phyloP scores from a whole-genome alignment of 2,113 vertebrate genomes.

The Spheniscus mendiculus region DNA sequence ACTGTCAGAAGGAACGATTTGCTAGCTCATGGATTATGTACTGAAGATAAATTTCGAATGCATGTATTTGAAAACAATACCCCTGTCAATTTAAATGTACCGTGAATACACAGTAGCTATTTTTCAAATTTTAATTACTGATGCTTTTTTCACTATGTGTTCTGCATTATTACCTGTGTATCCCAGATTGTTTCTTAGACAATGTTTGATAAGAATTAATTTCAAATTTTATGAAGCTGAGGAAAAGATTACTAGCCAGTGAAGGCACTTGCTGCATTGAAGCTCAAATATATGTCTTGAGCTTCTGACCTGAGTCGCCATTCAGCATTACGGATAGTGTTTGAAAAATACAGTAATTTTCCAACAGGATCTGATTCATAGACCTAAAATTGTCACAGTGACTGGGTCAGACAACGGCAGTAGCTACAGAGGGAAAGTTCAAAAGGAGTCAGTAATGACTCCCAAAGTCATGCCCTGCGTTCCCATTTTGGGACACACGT shows the following conservation, averaged over 20 bases:
- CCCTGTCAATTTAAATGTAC: background rate
- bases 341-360: background rate
- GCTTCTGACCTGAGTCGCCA: background rate
- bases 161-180: background rate
- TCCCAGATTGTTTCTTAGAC: background rate
- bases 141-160: background rate
- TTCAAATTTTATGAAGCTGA: background rate
- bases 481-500: background rate
- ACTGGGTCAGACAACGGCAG: background rate
- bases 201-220: background rate
- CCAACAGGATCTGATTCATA: background rate
- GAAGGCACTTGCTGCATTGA: background rate
- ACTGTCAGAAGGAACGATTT: background rate
- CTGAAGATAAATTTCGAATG: background rate
- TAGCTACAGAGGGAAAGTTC: background rate
- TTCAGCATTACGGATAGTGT: background rate
- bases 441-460: background rate
- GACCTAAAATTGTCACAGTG: background rate
- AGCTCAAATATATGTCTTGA: background rate
- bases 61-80: background rate
- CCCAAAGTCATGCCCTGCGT: rapidly evolving
- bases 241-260: background rate
- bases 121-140: background rate
- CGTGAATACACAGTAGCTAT: background rate
- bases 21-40: background rate